Percentiles rank a stretch among this genome's conserved stretches.
phyloP scores from a whole-genome alignment of 2,113 vertebrate species.

The Nicator chloris region DNA sequence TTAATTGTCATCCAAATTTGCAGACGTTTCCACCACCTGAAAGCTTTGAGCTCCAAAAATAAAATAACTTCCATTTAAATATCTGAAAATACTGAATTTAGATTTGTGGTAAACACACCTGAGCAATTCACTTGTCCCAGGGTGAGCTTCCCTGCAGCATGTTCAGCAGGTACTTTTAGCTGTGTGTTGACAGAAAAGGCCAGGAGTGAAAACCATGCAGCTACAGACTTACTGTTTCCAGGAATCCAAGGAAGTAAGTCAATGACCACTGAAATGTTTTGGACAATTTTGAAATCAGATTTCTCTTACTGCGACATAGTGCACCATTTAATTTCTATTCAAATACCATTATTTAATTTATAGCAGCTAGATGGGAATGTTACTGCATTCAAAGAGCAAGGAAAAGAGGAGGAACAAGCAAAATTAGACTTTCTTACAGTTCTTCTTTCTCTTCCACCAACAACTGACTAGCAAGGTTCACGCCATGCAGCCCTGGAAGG shows the following conservation, averaged over 20 bases:
- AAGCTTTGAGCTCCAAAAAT: background rate
- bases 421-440: background rate
- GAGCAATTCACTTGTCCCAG: background rate
- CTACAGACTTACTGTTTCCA: background rate
- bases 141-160: background rate
- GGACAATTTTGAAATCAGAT: background rate
- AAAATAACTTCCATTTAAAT: background rate
- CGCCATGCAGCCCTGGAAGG: background rate
- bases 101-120: background rate
- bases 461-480: background rate
- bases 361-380: background rate
- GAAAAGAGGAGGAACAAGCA: background rate
- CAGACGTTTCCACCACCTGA: background rate
- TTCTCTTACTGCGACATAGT: background rate
- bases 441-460: background rate
- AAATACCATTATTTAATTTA: background rate
- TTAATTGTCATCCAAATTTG: background rate
- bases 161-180: background rate
- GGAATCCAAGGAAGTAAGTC: background rate
- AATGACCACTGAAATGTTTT: background rate
- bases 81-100: background rate
- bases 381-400: background rate
- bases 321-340: background rate
- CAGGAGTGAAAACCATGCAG: background rate
- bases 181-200: background rate